Base-by-base conservation (phyloP, 2,888 invertebrate species). In the Pristionchus mayeri region DNA sequence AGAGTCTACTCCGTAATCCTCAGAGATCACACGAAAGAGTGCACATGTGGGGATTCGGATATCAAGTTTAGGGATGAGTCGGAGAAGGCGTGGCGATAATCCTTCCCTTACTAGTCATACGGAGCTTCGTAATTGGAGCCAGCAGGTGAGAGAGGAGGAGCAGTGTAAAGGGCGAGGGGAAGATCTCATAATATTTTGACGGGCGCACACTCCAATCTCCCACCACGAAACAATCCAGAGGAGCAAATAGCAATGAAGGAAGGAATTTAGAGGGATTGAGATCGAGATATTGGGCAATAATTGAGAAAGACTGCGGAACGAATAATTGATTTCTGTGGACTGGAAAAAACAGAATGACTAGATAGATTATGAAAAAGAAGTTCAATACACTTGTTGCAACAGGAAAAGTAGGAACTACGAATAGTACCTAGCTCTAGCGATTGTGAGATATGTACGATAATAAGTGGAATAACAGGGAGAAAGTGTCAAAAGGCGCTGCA, bases 181-280 rank as follows among this genome's bases (percentile, higher is more conserved):
- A 75, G 75, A n/a, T 44, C 76, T 76, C 76, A 76, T 76, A 76
- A 76, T 76, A 50, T 50, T 76, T 76, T 76, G 76, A 76, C 76
- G 76, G 76, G 30, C n/a, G n/a, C 37, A 50, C 34, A 34, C 44
- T 40, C 7, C 71, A 16, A 21, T n/a, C 71, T 44, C 13, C 16
- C 57, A 24, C 52, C 4, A 24, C 24, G 54, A 57, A 57, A 57
- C 54, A 57, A 57, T 63, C 63, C 6, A 63, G 63, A 34, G 34
- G 44, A 44, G 44, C 44, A 9, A 13, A 44, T n/a, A n/a, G n/a
- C n/a, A n/a, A n/a, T n/a, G n/a, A n/a, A n/a, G n/a, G n/a, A n/a
- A n/a, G n/a, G n/a, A n/a, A n/a, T n/a, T n/a, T n/a, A n/a, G n/a
- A n/a, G n/a, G n/a, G n/a, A n/a, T n/a, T n/a, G n/a, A n/a, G n/a